Conservation (phyloP, 2,113 vertebrate genomes). For the Hucho hucho region DNA sequence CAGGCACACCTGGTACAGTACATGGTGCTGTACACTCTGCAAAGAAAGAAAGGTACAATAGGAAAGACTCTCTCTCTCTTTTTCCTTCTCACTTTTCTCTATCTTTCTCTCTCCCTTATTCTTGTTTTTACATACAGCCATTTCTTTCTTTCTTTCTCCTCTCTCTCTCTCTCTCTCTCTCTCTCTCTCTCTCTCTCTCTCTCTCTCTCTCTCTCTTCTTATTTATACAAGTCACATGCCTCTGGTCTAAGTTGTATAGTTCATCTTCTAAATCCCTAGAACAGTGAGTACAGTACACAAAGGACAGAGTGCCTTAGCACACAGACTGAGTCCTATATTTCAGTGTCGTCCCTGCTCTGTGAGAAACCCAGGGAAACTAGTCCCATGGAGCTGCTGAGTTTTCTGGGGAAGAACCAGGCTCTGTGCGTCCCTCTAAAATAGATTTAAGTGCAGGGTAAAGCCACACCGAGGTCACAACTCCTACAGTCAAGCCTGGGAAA, state of each 20-base stretch:
- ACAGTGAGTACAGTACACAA: no score
- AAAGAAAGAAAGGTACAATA: no score
- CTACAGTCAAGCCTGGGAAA: constrained; percentile 53
- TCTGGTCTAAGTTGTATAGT: no score
- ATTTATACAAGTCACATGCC: no score
- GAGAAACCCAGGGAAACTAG: constrained; percentile 14
- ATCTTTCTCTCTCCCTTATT: not conserved
- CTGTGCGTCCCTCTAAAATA: constrained; percentile 69
- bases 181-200: not conserved
- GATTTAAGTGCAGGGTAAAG: constrained; percentile 78
- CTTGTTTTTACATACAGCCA: no score
- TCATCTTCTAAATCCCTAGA: no score
- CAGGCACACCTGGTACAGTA: not conserved
- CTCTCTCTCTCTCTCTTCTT: no score
- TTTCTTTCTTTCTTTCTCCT: not conserved
- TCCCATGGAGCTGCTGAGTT: constrained; percentile 33
- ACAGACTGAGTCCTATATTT: no score
- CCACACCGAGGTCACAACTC: constrained; percentile 58
- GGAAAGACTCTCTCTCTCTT: not conserved
- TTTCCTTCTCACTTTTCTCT: not conserved
- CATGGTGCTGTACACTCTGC: no score
- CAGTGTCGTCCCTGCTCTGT: constrained; percentile 8
- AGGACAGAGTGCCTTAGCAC: no score
- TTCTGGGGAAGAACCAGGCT: constrained; percentile 46
- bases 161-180: constrained; percentile 8